These are phyloP conservation scores for Araneus ventricosus DNA, from an alignment of 1,140 invertebrate species.

Conservation along the genomic window DNA sequence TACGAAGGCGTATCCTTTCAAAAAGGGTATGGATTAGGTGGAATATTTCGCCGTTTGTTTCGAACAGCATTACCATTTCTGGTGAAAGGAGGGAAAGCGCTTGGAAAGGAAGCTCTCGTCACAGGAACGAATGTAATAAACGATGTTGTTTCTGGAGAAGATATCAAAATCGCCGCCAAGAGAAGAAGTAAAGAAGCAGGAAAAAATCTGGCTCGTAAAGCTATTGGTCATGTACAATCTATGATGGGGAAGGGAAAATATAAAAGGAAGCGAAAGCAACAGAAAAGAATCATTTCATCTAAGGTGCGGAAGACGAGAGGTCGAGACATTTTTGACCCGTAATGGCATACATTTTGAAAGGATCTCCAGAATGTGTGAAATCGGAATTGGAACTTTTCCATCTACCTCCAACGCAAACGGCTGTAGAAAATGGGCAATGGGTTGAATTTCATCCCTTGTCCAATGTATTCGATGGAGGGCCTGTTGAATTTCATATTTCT, in stretches of 20 bases:
- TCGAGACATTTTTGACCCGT: not conserved
- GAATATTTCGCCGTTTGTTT: too few relatives aligned
- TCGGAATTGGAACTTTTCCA: too few relatives aligned
- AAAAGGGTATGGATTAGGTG: too few relatives aligned
- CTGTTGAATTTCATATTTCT: too few relatives aligned
- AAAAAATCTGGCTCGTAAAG: not conserved
- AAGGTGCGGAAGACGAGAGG: constrained; percentile 1
- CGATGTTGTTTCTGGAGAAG: not conserved
- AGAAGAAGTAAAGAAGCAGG: not conserved
- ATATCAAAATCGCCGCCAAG: not conserved
- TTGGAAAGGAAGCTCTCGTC: not conserved
- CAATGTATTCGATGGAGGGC: too few relatives aligned
- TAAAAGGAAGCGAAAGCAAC: constrained; percentile 8
- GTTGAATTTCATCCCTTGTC: too few relatives aligned
- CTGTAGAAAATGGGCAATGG: too few relatives aligned
- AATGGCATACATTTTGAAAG: too few relatives aligned
- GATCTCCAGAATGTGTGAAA: too few relatives aligned
- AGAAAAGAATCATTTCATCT: constrained; percentile 4
- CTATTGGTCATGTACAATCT: not conserved
- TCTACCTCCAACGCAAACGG: too few relatives aligned
- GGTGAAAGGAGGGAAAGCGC: not conserved
- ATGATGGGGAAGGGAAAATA: not conserved
- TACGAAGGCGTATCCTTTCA: too few relatives aligned
- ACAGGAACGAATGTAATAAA: not conserved
- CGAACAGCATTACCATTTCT: too few relatives aligned